Base-by-base conservation (phyloP, 2,797 vertebrate species). In the Molossus alvarezi region DNA sequence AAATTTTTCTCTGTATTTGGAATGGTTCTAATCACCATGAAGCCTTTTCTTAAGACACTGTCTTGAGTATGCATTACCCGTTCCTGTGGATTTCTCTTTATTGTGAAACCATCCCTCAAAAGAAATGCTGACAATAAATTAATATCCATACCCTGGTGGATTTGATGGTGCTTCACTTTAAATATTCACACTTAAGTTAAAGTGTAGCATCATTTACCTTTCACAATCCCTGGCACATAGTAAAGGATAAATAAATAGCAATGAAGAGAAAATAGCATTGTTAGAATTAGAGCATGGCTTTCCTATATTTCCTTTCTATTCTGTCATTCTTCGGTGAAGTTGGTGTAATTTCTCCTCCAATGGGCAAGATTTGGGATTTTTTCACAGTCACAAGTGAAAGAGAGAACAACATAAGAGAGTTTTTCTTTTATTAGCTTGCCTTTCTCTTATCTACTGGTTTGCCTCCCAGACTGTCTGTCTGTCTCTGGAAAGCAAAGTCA, bases 401-500 rank as follows among this genome's bases (percentile, higher is more conserved):
- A 95, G 65, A 91, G 92, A 93, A 97, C 88, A 84, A 89, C 96
- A 53, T 87, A 48, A 65, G 92, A 75, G 94, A 76, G 91, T 60
- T 96, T 98, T 98, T 97, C 96, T 96, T 96, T 89, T 95, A 91
- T 89, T 97, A 98, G 96, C 96, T 90, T 97, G 79, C 82, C 55
- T 96, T 65, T 96, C 92, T 96, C 95, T 98, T 98, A 98, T 96
- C 97, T 96, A 60, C 95, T 96, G 96, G 97, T 98, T 96, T 98
- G 92, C 82, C 80, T 98, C 95, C 67, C 76, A 87, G 96, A 95
- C 95, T 97, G 97, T 98, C 98, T 97, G 97, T 98, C 98, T 98
- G 97, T 98, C 98, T 98, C 96, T 98, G 91, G 95, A 97, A 98
- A 98, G 97, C 97, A 98, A 96, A 98, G 98, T 98, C 98, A 98